Base-by-base conservation (phyloP, 2,888 invertebrate species). In the Aspidiotus rigidus region DNA sequence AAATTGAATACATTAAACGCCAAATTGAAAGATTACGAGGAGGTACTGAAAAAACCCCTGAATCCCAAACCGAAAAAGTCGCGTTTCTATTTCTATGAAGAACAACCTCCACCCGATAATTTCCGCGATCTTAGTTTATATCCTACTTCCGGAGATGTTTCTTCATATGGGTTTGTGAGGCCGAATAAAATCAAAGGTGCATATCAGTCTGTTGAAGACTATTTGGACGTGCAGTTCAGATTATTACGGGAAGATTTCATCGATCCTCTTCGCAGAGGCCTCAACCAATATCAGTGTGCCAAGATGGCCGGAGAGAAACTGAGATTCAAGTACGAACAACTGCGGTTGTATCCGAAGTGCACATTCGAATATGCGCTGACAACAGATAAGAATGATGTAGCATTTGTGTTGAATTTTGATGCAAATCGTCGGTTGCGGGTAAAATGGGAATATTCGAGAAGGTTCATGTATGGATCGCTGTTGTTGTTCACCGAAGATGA, bases 171-270 rank as follows among this genome's bases (percentile, higher is more conserved):
- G 16, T 84, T 81, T 75, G 74, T 85, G 17, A 78, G 83, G n/a
- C 81, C 83, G 0, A 86, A 86, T 75, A 82, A 85, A 67, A 77
- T 83, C 0, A 77, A 82, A 59, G 88, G 87, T 15, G 79, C 81
- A 0, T 91, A 88, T 76, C 75, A 79, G 0, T 81, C 81, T 75
- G 80, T 86, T 0, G 81, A 86, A 60, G 85, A 90, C 74, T 93
- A 93, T 76, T 79, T 93, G 39, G 87, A 89, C 74, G 80, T 86
- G n/a, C 91, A 91, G 73, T 90, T 89, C 75, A 82, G 87, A 54
- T 79, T 92, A 49, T 76, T 93, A 62, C 79, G 89, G 49, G 90
- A 93, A 79, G 93, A 93, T 77, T 90, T 88, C 75, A 81, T 89
- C 44, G 81, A 82, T 16, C 89, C 92, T 0, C 76, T 93, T 39